These are phyloP conservation scores for Rhinoraja longicauda DNA, from an alignment of 2,797 vertebrate genomes.

Conservation along the genomic window DNA sequence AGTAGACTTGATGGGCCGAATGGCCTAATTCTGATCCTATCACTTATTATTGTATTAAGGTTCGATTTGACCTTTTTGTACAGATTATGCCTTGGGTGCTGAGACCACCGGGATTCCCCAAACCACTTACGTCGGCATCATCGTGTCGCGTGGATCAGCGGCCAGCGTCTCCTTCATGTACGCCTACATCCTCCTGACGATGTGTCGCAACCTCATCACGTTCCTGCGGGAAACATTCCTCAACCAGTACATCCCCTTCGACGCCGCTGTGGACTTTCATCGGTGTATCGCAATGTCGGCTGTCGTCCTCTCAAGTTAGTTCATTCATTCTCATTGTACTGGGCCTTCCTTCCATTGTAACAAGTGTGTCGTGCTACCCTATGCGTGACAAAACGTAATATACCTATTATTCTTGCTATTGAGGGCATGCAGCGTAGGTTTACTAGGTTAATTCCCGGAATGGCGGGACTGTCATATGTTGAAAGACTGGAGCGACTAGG, in stretches of 20 bases:
- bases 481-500: too few species aligned
- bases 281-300: conserved; percentile 82
- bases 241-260: conserved; percentile 88
- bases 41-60: neutral
- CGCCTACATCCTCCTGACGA: conserved; percentile 92
- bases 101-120: conserved; percentile 69
- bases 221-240: conserved; percentile 88
- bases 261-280: conserved; percentile 88
- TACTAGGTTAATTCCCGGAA: too few species aligned
- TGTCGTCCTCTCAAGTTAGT: conserved; percentile 73
- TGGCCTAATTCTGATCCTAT: too few species aligned
- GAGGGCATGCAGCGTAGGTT: too few species aligned
- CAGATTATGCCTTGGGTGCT: conserved; percentile 75
- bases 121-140: conserved; percentile 74
- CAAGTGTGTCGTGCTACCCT: neutral
- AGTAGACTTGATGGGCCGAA: too few species aligned
- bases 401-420: too few species aligned
- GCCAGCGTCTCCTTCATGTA: conserved; percentile 89
- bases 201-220: conserved; percentile 95
- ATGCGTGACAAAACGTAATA: too few species aligned
- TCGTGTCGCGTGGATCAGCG: conserved; percentile 78
- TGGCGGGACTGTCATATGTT: too few species aligned
- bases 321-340: neutral
- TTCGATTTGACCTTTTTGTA: neutral
- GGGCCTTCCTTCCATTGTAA: neutral